Base-by-base conservation (phyloP, 2,888 invertebrate species). In the Andrena bicolor region DNA sequence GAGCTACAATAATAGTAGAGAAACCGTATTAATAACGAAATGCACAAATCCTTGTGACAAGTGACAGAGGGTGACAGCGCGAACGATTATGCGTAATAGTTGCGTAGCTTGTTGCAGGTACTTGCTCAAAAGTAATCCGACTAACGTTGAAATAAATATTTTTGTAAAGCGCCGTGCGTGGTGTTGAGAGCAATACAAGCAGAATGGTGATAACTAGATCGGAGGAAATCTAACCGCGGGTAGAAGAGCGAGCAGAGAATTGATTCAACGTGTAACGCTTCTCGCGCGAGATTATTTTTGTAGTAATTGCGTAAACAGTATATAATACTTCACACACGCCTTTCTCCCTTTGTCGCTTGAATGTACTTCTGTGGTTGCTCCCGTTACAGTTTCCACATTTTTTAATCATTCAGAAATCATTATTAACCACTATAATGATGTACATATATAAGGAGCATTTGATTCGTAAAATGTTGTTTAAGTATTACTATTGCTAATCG, bases 381-480 rank as follows among this genome's bases (percentile, higher is more conserved):
- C 74, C 7, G 58, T 76, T 79, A 64, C 80, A 82, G 71, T 84
- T 78, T 86, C 83, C 82, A 80, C 84, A 83, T 89, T 90, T 90
- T 85, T 88, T 89, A 89, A 75, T 86, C 86, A 76, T 41, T 41
- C 41, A 16, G 1, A 16, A 16, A 81, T 84, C 66, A 74, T 82
- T 88, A 86, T 76, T 86, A 82, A 88, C 87, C 86, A 80, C 85
- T 79, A 84, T 84, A 79, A 88, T 83, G 73, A 86, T 89, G 88
- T 91, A 90, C 86, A 90, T 90, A 88, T 85, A 85, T 83, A 86
- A 83, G 68, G 76, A 81, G 71, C 84, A 84, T 81, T 66, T 69
- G 63, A 73, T 83, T 84, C 76, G 78, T 72, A 41, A 83, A 79
- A 69, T 75, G 71, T 74, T 83, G 64, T 68, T 77, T 84, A 78